Evolutionary conservation across 2,797 vertebrate genomes (phyloP), one percentile per base, ranked within the genome.

Genomic region (Enteromius paludinosus): DNA sequence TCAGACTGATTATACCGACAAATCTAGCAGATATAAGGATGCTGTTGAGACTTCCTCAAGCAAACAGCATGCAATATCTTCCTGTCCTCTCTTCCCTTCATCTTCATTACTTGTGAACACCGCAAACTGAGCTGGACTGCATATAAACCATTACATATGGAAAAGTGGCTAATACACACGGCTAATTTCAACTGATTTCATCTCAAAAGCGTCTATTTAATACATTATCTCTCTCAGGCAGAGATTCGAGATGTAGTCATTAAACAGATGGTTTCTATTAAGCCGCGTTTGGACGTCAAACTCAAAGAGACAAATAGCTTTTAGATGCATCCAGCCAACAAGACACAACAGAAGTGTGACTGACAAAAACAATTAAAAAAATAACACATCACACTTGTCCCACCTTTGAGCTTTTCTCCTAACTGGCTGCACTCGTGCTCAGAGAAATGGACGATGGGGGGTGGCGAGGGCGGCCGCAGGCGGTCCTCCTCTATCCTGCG

Each of bases 331-430:
- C 38, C 79, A 82, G 35, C 9, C 56, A 68, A 47, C 15, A 52
- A 61, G 81, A 78, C 12, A 47, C 10, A n/a, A 62, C 18, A 64
- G 28, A 66, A 0, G 47, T 17, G 38, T 41, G 49, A 70, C 18
- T 25, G 47, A 30, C 71, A 35, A 78, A 62, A 72, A 64, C 65
- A 49, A 78, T 18, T 18, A 28, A 8, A 66, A 65, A 59, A 9
- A 30, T 23, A 74, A 35, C 20, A 17, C n/a, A 12, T 45, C 54
- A 30, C 28, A n/a, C n/a, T n/a, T 23, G 35, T 14, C 54, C n/a
- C 86, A 97, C 97, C 97, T 96, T 97, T 98, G 77, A 98, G 95
- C 89, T 97, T 97, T 90, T 98, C 97, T 0, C 96, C 96, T 35
- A 98, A 92, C 82, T 97, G 89, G 61, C 95, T 95, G 91, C 96